Base-by-base conservation (phyloP, 2,888 invertebrate species). In the Pinctada fucata region DNA sequence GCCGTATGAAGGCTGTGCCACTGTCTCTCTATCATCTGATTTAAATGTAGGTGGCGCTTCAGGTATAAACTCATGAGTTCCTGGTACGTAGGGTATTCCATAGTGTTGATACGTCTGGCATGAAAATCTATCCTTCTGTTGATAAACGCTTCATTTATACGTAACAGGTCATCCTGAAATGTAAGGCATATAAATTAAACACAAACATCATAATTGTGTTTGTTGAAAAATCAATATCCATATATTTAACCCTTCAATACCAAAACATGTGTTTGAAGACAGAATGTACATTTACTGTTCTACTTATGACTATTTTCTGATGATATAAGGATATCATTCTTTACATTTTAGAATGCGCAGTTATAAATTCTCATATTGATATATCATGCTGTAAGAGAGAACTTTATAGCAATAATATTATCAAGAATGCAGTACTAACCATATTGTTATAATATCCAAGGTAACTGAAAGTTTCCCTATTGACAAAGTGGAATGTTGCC, bases 41-140 rank as follows among this genome's bases (percentile, higher is more conserved):
- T 82, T 3, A 87, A 73, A 72, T 83, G 80, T 50, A 87, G 86
- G 72, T 89, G 91, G 16, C 90, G 86, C 82, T 90, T 88, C 49
- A 90, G 82, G 68, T 91, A 88, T 51, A 88, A 83, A 73, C 89
- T 90, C 82, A 91, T 88, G 71, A 88, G 85, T 52, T 89, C 86
- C 76, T 91, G 90, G 78, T 90, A 90, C 78, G 89, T 87, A 2
- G 91, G 91, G 75, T 89, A 90, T 76, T 92, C 91, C 69, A 91
- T 86, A 5, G 86, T 84, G 85, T 92, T 92, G 81, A 92, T 91
- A 49, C 90, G 85, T 49, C 88, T 87, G 2, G 91, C 88, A 68
- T 91, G 91, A n/a, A 89, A 85, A 52, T 86, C 83, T 13, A 91
- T 83, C 4, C 91, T 83, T 31, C 86, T 87, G 75, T 89, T 89